Base-by-base conservation (phyloP, 2,888 invertebrate genomes). In the Eumerus sabulonum region DNA sequence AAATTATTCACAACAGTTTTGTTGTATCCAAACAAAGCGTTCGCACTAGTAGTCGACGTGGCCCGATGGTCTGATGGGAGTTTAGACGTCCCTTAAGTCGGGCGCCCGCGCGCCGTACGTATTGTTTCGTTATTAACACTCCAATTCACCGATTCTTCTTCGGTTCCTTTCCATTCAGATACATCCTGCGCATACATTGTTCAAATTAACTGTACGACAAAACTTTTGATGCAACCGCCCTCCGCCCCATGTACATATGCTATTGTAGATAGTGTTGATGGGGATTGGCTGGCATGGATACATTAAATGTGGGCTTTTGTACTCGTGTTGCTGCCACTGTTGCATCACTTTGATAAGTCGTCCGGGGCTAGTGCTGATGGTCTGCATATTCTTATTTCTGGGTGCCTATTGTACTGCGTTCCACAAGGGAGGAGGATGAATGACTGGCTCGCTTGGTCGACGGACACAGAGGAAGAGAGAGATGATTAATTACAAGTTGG, bases 1-100 rank as follows among this genome's bases (percentile, higher is more conserved):
- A 54, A 77, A 72, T 72, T 77, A 77, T 72, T 72, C 77, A 63
- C 67, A 72, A 77, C 35, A 77, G 72, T 77, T 77, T 77, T 47
- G 72, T 77, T 72, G 57, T 72, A 62, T 62, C 63, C 67, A 77
- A 77, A 2, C 71, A 77, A 76, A 66, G 54, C 36, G 54, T 11
- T n/a, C n/a, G n/a, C n/a, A n/a, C n/a, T n/a, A 27, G 27, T 7
- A 27, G 3, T 27, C 7, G 27, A 7, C 7, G 27, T 27, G 27
- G 27, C 7, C 27, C 27, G 27, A 27, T 27, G 27, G n/a, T n/a
- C n/a, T n/a, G n/a, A n/a, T 27, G 27, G 27, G 27, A 4, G 2
- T 27, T 7, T 2, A 27, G 27, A 27, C 27, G 3, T 27, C 27
- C 27, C 27, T 27, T 27, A 27, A 27, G 7, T 2, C 27, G 27